Evolutionary conservation across 2,797 vertebrate species (phyloP).

Genomic region (Tenualosa thibaudeaui): DNA sequence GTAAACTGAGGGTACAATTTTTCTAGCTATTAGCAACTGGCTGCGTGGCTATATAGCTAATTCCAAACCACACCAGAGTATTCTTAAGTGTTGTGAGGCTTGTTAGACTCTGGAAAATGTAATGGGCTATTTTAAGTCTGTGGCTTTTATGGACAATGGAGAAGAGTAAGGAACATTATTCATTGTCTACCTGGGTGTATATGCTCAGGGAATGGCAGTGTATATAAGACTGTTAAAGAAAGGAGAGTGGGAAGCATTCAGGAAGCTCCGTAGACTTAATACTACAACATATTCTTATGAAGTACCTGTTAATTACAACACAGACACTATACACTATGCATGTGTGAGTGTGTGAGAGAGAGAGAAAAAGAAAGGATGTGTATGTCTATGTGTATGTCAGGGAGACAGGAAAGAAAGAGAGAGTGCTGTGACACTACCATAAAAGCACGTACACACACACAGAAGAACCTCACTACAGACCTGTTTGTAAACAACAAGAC

Average conservation of each 20-base stretch:
- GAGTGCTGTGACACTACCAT: too few relatives aligned
- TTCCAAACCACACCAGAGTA: background rate
- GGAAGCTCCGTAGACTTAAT: background rate
- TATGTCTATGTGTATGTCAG: too few relatives aligned
- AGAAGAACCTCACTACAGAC: conserved; percentile 36
- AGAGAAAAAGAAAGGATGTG: too few relatives aligned
- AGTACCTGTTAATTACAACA: conserved; percentile 8
- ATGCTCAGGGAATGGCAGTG: background rate
- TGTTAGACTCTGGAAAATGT: background rate
- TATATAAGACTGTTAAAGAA: background rate
- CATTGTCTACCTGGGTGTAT: background rate
- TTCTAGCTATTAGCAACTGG: background rate
- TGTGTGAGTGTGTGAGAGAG: too few relatives aligned
- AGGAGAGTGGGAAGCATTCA: background rate
- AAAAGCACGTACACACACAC: conserved; percentile 47
- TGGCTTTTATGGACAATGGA: background rate
- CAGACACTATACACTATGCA: background rate
- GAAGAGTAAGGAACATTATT: background rate
- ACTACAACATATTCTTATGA: background rate
- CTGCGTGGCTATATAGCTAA: background rate
- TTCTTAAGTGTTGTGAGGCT: background rate
- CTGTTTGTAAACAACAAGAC: conserved; percentile 2
- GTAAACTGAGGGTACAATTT: background rate
- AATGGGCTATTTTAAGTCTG: background rate
- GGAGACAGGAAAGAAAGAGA: too few relatives aligned